Percentiles rank a stretch among this genome's conserved stretches.
Conservation (phyloP, 2,888 invertebrate genomes). For the Pollenia amentaria region DNA sequence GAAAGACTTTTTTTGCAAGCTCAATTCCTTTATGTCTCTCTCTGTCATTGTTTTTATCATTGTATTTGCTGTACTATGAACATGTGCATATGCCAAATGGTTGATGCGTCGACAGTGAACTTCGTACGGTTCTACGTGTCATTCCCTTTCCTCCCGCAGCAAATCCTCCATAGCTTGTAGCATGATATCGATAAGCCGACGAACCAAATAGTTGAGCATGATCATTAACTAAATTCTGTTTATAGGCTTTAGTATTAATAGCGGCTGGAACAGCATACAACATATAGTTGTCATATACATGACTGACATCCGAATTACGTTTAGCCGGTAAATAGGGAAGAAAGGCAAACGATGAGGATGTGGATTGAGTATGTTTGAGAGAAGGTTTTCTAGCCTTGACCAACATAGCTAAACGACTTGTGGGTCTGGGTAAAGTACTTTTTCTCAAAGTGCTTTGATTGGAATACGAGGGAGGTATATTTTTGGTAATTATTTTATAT, state of each 20-base stretch:
- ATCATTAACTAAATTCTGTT: constrained; percentile 80
- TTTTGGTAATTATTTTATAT: constrained; percentile 78
- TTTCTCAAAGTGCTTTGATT: constrained; percentile 81
- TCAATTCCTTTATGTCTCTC: background rate
- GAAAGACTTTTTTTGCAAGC: background rate
- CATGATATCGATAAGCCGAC: constrained; percentile 58
- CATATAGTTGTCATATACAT: constrained; percentile 83
- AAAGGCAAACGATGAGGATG: constrained; percentile 83
- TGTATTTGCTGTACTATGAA: constrained; percentile 83
- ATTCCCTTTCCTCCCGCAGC: constrained; percentile 76
- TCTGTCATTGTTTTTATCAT: too few species aligned
- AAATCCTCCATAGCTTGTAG: constrained; percentile 61
- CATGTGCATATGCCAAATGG: constrained; percentile 84
- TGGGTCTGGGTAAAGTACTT: constrained; percentile 73
- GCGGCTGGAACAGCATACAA: constrained; percentile 80
- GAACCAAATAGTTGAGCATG: constrained; percentile 79
- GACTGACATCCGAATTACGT: constrained; percentile 83
- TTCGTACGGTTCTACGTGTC: constrained; percentile 79
- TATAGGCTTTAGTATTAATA: constrained; percentile 75
- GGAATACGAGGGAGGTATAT: constrained; percentile 81
- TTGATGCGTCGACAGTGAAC: constrained; percentile 82
- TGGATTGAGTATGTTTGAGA: constrained; percentile 80
- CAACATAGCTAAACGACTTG: constrained; percentile 71
- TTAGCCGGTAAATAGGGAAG: constrained; percentile 82
- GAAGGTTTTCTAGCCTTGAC: constrained; percentile 77